phyloP scores from a whole-genome alignment of 2,113 vertebrate genomes.

The Illadopsis cleaveri region DNA sequence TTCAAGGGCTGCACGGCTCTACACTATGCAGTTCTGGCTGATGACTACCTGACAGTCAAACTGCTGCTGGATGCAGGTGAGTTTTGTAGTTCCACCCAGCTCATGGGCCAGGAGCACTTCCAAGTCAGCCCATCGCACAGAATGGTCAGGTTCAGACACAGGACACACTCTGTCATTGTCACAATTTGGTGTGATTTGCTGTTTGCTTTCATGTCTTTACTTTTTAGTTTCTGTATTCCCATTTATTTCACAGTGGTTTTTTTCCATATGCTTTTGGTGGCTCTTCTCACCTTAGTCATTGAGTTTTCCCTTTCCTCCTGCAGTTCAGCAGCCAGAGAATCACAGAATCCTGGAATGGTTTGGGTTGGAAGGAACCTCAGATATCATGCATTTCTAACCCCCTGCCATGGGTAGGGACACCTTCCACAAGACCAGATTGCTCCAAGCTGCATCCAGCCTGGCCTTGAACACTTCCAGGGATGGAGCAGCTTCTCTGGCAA shows the following conservation, averaged over 20 bases:
- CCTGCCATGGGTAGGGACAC: not conserved
- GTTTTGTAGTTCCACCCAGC: not conserved
- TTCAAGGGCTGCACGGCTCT: conserved; percentile 92
- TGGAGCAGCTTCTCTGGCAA: not conserved
- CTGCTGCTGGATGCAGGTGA: conserved; percentile 89
- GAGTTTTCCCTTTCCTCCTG: not conserved
- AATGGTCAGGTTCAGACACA: not conserved
- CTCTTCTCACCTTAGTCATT: not conserved
- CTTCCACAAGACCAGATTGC: not conserved
- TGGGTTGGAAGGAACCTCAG: not conserved
- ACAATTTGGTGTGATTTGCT: not conserved
- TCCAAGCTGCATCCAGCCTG: not conserved
- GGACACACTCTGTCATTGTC: accelerated
- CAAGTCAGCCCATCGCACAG: no score
- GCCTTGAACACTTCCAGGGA: not conserved
- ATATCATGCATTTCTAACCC: not conserved
- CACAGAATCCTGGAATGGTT: not conserved
- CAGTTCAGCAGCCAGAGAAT: not conserved
- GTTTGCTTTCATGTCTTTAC: not conserved
- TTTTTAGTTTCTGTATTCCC: not conserved
- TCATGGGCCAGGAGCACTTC: not conserved
- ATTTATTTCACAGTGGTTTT: accelerated
- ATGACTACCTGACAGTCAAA: conserved; percentile 78
- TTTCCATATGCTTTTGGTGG: not conserved
- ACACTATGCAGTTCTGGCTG: conserved; percentile 90